A percentile compares a stretch with the other conserved stretches of the same genome.
These are phyloP conservation scores for Eueides isabella DNA, from an alignment of 1,140 invertebrate species.

Conservation along the genomic window DNA sequence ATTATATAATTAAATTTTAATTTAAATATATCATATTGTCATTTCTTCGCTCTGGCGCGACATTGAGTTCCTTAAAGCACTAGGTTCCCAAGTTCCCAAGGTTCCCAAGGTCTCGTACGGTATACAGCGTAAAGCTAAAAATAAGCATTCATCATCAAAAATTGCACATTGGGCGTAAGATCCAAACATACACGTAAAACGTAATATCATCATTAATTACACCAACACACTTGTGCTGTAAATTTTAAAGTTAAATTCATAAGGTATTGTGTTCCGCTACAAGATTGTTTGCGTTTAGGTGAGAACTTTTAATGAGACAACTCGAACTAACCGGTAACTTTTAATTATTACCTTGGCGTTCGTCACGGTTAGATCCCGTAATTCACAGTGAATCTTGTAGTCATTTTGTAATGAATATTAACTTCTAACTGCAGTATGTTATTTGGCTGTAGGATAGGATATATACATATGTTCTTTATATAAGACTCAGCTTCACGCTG, in stretches of 20 bases:
- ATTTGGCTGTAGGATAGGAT: background rate
- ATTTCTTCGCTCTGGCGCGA: no score
- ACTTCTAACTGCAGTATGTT: background rate
- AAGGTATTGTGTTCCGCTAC: slow-evolving; percentile 49
- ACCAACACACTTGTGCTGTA: background rate
- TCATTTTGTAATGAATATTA: background rate
- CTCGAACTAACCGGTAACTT: slow-evolving; percentile 63
- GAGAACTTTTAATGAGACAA: slow-evolving; percentile 74
- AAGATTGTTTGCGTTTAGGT: slow-evolving; percentile 63
- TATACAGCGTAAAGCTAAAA: no score
- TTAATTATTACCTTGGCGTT: slow-evolving; percentile 58
- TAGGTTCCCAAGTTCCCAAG: no score
- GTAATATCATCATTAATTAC: background rate
- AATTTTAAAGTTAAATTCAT: slow-evolving; percentile 30
- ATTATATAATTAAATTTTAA: no score
- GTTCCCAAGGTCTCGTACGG: no score
- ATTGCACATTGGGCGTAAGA: no score
- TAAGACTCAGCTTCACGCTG: no score
- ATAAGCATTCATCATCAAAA: no score
- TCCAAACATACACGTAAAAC: no score
- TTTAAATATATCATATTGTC: no score
- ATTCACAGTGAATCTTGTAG: background rate
- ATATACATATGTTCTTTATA: no score
- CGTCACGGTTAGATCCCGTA: background rate
- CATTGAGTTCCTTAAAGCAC: no score